A percentile compares a stretch with the other conserved stretches of the same genome.
Evolutionary conservation across 2,888 invertebrate genomes (phyloP).

Genomic region (Agrypnus murinus): DNA sequence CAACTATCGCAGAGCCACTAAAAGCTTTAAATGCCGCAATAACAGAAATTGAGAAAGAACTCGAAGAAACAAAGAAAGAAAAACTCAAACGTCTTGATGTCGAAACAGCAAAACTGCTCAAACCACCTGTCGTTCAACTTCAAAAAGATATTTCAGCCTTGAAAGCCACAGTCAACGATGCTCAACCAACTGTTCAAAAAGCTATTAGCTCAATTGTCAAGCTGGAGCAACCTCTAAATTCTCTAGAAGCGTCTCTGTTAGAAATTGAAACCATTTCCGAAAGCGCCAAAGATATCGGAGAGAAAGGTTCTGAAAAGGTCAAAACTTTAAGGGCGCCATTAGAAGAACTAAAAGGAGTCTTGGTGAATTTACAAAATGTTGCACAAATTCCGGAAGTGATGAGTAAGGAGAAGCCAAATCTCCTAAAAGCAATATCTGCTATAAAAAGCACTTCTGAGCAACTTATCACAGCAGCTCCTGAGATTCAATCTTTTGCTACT

Average conservation of each 20-base stretch:
- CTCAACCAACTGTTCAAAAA: slow-evolving; percentile 49
- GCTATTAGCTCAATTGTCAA: slow-evolving; percentile 55
- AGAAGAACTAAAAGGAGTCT: slow-evolving; percentile 5
- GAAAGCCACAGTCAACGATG: slow-evolving; percentile 3
- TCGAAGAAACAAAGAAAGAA: no score
- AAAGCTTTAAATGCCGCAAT: slow-evolving; percentile 21
- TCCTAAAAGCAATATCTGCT: slow-evolving; percentile 22
- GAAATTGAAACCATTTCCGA: not conserved
- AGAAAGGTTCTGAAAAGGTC: slow-evolving; percentile 4
- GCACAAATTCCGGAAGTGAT: slow-evolving; percentile 55
- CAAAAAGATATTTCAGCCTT: not conserved
- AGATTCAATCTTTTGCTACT: slow-evolving; percentile 41
- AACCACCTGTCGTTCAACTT: not conserved
- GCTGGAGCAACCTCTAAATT: slow-evolving; percentile 12
- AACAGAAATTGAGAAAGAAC: not conserved
- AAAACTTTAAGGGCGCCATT: slow-evolving; percentile 45
- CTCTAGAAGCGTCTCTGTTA: not conserved
- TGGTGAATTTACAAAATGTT: not conserved
- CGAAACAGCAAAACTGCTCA: no score
- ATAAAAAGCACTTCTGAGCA: slow-evolving; percentile 21
- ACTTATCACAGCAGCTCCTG: slow-evolving; percentile 8
- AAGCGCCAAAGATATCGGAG: no score
- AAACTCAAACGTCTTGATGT: no score
- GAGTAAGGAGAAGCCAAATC: slow-evolving; percentile 35
- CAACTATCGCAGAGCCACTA: not conserved